Base-by-base conservation (phyloP, 2,113 vertebrate species). In the Muscicapa adusta region DNA sequence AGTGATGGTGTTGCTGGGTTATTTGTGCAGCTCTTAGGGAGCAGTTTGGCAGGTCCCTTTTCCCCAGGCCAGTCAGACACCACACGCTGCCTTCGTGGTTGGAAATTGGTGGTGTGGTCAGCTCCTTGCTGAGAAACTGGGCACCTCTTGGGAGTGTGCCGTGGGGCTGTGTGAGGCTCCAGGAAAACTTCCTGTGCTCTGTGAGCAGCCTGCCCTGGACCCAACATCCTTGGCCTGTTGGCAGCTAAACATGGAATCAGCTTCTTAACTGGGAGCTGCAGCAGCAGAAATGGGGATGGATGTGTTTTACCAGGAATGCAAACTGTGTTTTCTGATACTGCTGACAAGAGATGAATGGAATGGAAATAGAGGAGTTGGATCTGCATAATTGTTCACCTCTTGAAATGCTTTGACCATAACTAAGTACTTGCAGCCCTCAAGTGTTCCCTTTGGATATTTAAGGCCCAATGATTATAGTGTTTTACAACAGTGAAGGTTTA, bases 161-260 rank as follows among this genome's bases (percentile, higher is more conserved):
- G 36, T 42, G 43, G 29, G 67, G 33, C 58, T 5, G 0, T 11
- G 15, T 25, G 53, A 45, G 75, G 28, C 45, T 47, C 34, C 57
- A 47, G 31, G 1, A 1, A 2, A 74, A 9, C 57, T 42, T 62
- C 4, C 50, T 12, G 31, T 3, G 7, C 17, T 36, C n/a, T 63
- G 54, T 9, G 43, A 42, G 42, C 6, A 63, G 60, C 40, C 33
- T 81, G 70, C 73, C 54, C 56, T 77, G 51, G 28, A 17, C 8
- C 8, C 57, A 48, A 0, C 40, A 2, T 0, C 20, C 60, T 66
- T 31, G 67, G 14, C 4, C 0, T 11, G 15, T 14, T 73, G 80
- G 63, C 54, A 34, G 10, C 28, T 67, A 6, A 60, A 67, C 22
- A 1, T 36, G 28, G 45, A 36, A 48, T 70, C 2, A 1, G 33